Base-by-base conservation (phyloP, 2,888 invertebrate genomes). In the Sturmia bella region DNA sequence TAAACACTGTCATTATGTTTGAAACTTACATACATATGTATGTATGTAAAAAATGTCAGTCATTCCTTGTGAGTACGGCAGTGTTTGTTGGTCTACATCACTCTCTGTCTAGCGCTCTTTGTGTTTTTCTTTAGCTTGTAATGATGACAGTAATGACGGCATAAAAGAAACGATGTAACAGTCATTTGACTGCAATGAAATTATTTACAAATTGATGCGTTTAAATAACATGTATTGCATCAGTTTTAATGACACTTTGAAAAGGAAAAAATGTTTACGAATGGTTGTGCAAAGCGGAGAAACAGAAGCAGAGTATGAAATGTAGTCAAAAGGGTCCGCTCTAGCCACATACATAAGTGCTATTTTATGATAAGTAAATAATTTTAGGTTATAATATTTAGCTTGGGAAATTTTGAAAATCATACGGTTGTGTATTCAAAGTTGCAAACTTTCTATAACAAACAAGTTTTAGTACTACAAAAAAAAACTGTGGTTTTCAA, bases 131-230 rank as follows among this genome's bases (percentile, higher is more conserved):
- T 12, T 21, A 21, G 27, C 84, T 86, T 43, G 70, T 39, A 56
- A 61, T 69, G 59, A 68, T 19, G 54, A 73, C 73, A 54, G 7
- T 32, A 45, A 63, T 45, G 32, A 73, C 13, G 63, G 45, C 52
- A 54, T 63, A 73, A 43, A 57, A 57, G 32, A 41, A 72, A 72
- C 52, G 32, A 21, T 48, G 54, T 70, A 68, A 52, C 61, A 77
- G 56, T 50, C 50, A 54, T 68, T 76, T 76, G 70, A 57, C 41
- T 54, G 27, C 48, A 57, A 59, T 72, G 50, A 48, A 61, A 74
- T 56, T 57, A 74, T 68, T 63, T 63, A 80, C 79, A 80, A 80
- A 74, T 80, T 74, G 66, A 61, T 61, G 68, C 19, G 41, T 68
- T 74, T 66, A 61, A 73, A 61, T 75, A 45, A 57, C 54, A 52